A percentile compares a stretch with the other conserved stretches of the same genome.
These are phyloP conservation scores for Trissoscelio sp. DNA, from an alignment of 2,888 invertebrate species.

Conservation along the genomic window DNA sequence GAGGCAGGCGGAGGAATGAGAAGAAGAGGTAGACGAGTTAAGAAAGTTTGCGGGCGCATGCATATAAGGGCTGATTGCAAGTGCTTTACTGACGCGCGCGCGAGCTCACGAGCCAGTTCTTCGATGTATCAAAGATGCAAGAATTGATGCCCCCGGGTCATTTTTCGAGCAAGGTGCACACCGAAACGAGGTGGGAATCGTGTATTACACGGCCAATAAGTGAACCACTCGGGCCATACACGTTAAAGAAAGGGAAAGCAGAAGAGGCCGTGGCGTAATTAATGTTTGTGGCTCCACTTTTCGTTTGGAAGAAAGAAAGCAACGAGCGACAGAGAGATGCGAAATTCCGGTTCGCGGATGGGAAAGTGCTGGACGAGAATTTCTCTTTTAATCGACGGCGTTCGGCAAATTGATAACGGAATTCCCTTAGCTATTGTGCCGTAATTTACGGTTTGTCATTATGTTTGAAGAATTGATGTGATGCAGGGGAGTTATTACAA, in stretches of 20 bases:
- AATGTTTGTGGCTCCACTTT: conserved; percentile 48
- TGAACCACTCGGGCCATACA: conserved; percentile 27
- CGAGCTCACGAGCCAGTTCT: conserved; percentile 35
- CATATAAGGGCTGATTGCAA: conserved; percentile 56
- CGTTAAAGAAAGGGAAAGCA: conserved; percentile 63
- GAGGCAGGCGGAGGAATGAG: background rate
- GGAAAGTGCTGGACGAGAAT: conserved; percentile 35
- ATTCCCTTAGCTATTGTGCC: background rate
- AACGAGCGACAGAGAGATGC: conserved; percentile 10
- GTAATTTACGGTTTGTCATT: conserved; percentile 21
- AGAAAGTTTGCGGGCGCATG: conserved; percentile 45
- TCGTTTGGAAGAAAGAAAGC: conserved; percentile 26
- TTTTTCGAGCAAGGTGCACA: conserved; percentile 69
- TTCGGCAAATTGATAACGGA: background rate
- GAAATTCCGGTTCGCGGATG: conserved; percentile 29
- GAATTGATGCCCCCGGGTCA: conserved; percentile 72
- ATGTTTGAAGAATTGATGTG: too few species aligned
- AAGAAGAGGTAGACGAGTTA: conserved; percentile 42
- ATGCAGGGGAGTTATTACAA: too few species aligned
- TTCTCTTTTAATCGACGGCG: conserved; percentile 26
- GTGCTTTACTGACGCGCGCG: conserved; percentile 49
- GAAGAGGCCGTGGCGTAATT: conserved; percentile 48
- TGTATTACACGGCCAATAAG: conserved; percentile 63
- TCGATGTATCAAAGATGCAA: conserved; percentile 62
- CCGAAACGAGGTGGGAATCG: conserved; percentile 71